phyloP scores from a whole-genome alignment of 2,888 invertebrate genomes.

The Phymatocera aterrima region DNA sequence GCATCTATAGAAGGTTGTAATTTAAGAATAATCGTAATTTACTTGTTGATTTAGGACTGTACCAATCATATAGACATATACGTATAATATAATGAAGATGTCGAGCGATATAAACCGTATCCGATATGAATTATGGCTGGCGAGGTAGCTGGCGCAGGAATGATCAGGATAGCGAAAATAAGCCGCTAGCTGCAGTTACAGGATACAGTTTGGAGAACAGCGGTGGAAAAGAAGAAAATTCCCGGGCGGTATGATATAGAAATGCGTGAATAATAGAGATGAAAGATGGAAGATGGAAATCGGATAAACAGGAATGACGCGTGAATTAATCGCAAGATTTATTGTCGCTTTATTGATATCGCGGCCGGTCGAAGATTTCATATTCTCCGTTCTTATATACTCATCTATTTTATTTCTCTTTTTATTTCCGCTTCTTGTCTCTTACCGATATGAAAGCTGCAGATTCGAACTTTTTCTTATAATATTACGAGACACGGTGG shows the following conservation, averaged over 20 bases:
- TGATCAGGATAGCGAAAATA: neutral
- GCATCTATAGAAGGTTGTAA: no score
- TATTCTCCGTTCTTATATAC: no score
- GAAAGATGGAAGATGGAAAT: slow-evolving; percentile 13
- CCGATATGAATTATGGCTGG: neutral
- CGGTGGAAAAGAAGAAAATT: neutral
- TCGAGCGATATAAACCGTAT: neutral
- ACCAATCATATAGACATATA: no score
- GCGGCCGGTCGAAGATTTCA: neutral
- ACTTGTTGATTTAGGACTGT: neutral
- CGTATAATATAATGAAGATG: neutral
- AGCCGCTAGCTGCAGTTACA: no score
- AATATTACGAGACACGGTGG: no score
- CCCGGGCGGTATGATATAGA: neutral
- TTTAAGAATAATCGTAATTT: neutral
- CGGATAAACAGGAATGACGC: neutral
- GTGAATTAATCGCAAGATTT: slow-evolving; percentile 20
- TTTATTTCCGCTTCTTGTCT: no score
- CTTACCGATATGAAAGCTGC: no score
- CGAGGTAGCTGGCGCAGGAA: neutral
- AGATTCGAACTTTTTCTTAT: no score
- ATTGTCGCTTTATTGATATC: slow-evolving; percentile 10
- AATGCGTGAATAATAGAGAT: neutral
- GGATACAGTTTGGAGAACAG: neutral
- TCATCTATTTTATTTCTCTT: no score